Conservation (phyloP, 2,888 invertebrate species). For the Pachydiplax longipennis region DNA sequence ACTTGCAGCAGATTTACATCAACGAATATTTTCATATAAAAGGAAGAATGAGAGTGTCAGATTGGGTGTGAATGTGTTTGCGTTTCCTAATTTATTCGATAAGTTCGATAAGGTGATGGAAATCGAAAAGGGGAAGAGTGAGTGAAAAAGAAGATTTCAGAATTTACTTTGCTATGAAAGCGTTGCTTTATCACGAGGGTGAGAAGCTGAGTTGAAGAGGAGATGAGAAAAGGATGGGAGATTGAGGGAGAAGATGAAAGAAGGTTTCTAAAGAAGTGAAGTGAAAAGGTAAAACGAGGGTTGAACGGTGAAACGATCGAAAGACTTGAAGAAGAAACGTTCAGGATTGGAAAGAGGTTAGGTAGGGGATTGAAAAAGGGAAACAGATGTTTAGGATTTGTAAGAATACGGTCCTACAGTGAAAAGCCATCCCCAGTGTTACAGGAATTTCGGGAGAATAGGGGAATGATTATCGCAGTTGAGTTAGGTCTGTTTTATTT, state of each 20-base stretch:
- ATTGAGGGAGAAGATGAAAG: neutral
- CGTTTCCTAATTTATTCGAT: neutral
- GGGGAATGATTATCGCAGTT: too few species aligned
- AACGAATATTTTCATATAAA: too few species aligned
- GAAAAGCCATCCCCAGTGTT: too few species aligned
- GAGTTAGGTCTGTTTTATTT: too few species aligned
- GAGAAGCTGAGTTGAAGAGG: neutral
- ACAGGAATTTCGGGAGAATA: too few species aligned
- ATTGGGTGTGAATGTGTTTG: neutral
- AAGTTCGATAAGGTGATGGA: neutral
- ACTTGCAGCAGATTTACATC: too few species aligned
- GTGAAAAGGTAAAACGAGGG: neutral
- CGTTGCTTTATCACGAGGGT: neutral
- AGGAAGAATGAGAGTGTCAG: too few species aligned
- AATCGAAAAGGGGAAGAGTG: neutral
- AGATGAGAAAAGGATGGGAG: neutral
- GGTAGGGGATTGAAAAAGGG: neutral
- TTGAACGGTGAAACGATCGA: too few species aligned
- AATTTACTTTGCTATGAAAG: neutral
- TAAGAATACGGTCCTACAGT: neutral
- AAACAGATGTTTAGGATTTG: neutral
- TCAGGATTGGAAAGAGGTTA: neutral
- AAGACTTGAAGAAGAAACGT: neutral
- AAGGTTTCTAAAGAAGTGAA: too few species aligned
- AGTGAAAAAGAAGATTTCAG: neutral